Conservation (phyloP, 1,140 invertebrate species). For the Drosophila kurseongensis region DNA sequence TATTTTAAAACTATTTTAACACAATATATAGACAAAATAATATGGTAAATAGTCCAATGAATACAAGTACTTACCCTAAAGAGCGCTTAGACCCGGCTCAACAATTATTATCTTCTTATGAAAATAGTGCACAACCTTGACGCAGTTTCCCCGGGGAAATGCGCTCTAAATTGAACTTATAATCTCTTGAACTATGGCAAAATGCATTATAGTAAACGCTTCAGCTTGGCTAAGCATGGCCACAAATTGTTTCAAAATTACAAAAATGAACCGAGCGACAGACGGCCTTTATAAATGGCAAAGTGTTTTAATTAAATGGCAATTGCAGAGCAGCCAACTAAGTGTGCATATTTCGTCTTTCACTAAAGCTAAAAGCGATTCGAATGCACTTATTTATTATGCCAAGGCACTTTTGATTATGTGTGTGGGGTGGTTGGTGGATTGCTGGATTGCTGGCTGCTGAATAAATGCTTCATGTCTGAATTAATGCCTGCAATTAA, state of each 20-base stretch:
- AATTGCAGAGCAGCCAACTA: slow-evolving; percentile 9
- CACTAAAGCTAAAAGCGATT: slow-evolving; percentile 19
- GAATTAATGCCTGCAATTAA: slow-evolving; percentile 74
- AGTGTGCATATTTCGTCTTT: slow-evolving; percentile 7
- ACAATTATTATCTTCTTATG: no score
- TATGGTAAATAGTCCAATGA: no score
- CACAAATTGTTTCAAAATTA: slow-evolving; percentile 24
- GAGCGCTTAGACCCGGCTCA: no score
- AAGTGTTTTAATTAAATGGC: slow-evolving; percentile 48
- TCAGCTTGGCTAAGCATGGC: slow-evolving; percentile 37
- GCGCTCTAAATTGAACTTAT: slow-evolving; percentile 6
- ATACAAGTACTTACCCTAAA: no score
- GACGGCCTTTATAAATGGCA: slow-evolving; percentile 34
- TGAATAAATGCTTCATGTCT: slow-evolving; percentile 46
- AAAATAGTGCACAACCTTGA: not conserved
- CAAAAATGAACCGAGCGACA: slow-evolving; percentile 12
- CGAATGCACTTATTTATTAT: slow-evolving; percentile 61
- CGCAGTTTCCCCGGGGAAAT: not conserved
- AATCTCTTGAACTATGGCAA: slow-evolving; percentile 8
- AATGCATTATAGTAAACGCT: slow-evolving; percentile 31
- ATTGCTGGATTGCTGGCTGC: slow-evolving; percentile 17
- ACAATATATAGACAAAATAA: no score
- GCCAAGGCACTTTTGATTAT: slow-evolving; percentile 46
- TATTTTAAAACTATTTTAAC: no score
- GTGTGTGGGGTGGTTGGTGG: slow-evolving; percentile 5